Base-by-base conservation (phyloP, 2,888 invertebrate species). In the Crocallis elinguaria region DNA sequence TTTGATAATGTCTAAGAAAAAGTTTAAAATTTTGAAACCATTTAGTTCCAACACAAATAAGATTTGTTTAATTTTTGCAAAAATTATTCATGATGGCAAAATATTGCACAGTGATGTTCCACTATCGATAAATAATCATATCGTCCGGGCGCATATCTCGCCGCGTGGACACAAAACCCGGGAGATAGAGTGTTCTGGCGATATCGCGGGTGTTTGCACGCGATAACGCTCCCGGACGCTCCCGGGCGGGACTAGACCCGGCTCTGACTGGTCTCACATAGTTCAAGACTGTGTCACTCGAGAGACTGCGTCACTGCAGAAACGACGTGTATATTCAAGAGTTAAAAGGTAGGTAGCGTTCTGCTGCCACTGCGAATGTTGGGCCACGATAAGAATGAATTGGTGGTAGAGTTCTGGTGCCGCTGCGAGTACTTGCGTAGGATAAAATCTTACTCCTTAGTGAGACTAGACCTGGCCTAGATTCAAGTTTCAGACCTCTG, bases 131-230 rank as follows among this genome's bases (percentile, higher is more conserved):
- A 43, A 39, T 55, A 50, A 33, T 49, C 39, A 48, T 48, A 51
- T 57, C 35, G 44, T 48, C 33, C 29, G 42, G 25, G 39, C 9
- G 32, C 35, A 12, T 37, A 50, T 37, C 49, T 67, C 60, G 60
- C 60, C 37, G 52, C 55, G 62, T 64, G 69, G 48, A 48, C 69
- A 71, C 68, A 71, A 72, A 70, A 66, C 76, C 74, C 75, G 67
- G 49, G 72, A 75, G 79, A 79, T 79, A 78, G 71, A 67, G 64
- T 70, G 69, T 14, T 38, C 60, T 58, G 48, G 64, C 69, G 75
- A 77, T 79, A 78, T 69, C 73, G 71, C 76, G 81, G 72, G 73
- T 83, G 82, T 79, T 76, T 69, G 75, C 62, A 57, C 37, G 71
- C 68, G 83, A 83, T 83, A 83, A 77, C 70, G 66, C 60, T 19